A percentile compares a stretch with the other conserved stretches of the same genome.
Evolutionary conservation across 1,140 invertebrate species (phyloP).

Genomic region (Mamestra configurata): DNA sequence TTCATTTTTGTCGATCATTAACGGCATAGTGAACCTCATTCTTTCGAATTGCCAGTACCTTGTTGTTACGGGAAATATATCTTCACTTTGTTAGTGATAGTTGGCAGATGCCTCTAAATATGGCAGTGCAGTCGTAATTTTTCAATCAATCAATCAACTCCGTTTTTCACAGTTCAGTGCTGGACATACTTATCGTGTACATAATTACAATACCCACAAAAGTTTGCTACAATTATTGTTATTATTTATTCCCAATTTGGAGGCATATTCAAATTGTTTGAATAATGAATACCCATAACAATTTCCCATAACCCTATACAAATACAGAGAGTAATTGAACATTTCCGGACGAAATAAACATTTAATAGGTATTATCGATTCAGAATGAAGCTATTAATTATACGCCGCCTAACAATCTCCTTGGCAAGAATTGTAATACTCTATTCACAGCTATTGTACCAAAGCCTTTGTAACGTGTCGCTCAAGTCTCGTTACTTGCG

Average conservation of each 20-base stretch:
- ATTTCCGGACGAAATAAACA: slow-evolving; percentile 37
- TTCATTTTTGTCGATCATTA: neutral
- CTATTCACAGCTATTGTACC: slow-evolving; percentile 31
- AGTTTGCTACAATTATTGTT: slow-evolving; percentile 6
- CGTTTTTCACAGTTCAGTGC: neutral
- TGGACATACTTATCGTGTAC: neutral
- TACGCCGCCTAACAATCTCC: slow-evolving; percentile 20
- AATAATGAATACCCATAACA: slow-evolving; percentile 3
- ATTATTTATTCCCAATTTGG: slow-evolving; percentile 15
- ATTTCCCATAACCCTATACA: slow-evolving; percentile 17
- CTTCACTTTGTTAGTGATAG: neutral
- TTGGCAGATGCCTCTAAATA: neutral
- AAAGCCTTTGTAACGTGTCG: slow-evolving; percentile 39
- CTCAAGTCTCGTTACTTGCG: slow-evolving; percentile 44
- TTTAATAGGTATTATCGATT: slow-evolving; percentile 41
- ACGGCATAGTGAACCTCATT: neutral
- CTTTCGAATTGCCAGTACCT: neutral
- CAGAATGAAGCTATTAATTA: slow-evolving; percentile 53
- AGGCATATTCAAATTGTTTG: slow-evolving; percentile 2
- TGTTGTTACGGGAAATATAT: neutral
- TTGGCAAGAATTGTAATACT: slow-evolving; percentile 30
- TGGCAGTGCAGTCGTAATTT: neutral
- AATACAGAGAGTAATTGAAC: slow-evolving; percentile 13
- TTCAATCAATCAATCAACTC: neutral
- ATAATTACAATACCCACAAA: neutral